These are phyloP conservation scores for Oncorhynchus kisutch DNA, from an alignment of 2,113 vertebrate species.

Conservation along the genomic window DNA sequence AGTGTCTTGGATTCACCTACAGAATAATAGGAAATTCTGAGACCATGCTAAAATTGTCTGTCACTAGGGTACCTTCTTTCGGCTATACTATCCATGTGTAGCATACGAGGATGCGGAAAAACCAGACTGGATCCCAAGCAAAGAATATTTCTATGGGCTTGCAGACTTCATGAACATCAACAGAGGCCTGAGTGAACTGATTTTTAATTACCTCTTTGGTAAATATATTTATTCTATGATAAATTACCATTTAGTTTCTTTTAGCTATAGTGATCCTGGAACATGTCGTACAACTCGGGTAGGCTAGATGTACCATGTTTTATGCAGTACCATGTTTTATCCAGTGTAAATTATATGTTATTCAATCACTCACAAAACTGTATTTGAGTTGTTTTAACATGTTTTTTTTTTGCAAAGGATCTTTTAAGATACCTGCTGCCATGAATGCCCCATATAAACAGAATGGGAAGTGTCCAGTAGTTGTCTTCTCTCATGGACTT, in stretches of 20 bases:
- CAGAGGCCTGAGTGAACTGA: conserved; percentile 72
- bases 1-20: too few species aligned
- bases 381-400: conserved; percentile 5
- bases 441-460: conserved; percentile 83
- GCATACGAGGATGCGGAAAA: conserved; percentile 53
- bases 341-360: not conserved
- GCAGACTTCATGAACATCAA: conserved; percentile 86
- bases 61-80: conserved; percentile 86
- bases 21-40: too few species aligned
- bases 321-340: not conserved
- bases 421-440: conserved; percentile 82
- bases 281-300: not conserved
- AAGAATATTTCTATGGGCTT: conserved; percentile 88
- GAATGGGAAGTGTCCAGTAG: conserved; percentile 84
- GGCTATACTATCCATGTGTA: conserved; percentile 89
- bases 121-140: conserved; percentile 86
- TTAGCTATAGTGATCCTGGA: not conserved
- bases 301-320: not conserved
- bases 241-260: not conserved
- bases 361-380: not conserved
- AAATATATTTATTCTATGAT: conserved; percentile 47
- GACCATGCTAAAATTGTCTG: not conserved
- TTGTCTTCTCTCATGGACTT: conserved; percentile 94
- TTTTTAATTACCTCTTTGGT: conserved; percentile 84
- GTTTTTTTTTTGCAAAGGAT: conserved; percentile 71